Evolutionary conservation across 1,140 invertebrate species (phyloP).

Genomic region (Babylonia areolata): DNA sequence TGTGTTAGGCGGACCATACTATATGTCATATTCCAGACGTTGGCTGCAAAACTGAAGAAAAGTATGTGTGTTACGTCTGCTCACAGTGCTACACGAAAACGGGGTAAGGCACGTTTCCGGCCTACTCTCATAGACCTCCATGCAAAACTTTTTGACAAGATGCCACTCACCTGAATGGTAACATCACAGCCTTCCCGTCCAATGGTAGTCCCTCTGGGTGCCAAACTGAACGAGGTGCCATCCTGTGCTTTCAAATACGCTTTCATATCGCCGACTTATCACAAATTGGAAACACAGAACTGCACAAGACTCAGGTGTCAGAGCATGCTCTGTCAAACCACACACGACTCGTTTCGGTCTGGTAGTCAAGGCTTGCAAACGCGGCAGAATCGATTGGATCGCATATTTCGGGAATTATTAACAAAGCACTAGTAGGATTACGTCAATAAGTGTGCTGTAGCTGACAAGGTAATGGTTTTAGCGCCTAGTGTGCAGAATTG

Average conservation of each 20-base stretch:
- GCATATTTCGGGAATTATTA: not conserved
- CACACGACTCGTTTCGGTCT: not conserved
- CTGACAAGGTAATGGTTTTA: constrained; percentile 1
- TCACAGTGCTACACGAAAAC: too few species aligned
- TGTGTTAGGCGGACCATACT: too few species aligned
- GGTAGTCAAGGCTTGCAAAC: not conserved
- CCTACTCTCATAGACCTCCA: too few species aligned
- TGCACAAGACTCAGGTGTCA: not conserved
- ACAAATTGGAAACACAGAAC: not conserved
- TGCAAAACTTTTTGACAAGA: too few species aligned
- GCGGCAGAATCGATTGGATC: not conserved
- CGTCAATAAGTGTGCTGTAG: not conserved
- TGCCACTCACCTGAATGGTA: constrained; percentile 69
- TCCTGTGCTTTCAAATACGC: constrained; percentile 71
- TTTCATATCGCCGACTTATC: constrained; percentile 58
- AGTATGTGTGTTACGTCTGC: too few species aligned
- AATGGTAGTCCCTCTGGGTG: constrained; percentile 73
- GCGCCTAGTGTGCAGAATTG: not conserved
- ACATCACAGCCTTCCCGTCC: constrained; percentile 75
- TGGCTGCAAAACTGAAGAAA: too few species aligned
- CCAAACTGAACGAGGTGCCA: constrained; percentile 61
- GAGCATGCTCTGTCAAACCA: not conserved
- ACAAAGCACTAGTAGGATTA: not conserved
- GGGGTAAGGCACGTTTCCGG: too few species aligned
- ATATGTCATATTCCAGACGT: too few species aligned